Evolutionary conservation across 2,797 vertebrate genomes (phyloP), one percentile per base, ranked within the genome.

Genomic region (Lepus oiostolus): DNA sequence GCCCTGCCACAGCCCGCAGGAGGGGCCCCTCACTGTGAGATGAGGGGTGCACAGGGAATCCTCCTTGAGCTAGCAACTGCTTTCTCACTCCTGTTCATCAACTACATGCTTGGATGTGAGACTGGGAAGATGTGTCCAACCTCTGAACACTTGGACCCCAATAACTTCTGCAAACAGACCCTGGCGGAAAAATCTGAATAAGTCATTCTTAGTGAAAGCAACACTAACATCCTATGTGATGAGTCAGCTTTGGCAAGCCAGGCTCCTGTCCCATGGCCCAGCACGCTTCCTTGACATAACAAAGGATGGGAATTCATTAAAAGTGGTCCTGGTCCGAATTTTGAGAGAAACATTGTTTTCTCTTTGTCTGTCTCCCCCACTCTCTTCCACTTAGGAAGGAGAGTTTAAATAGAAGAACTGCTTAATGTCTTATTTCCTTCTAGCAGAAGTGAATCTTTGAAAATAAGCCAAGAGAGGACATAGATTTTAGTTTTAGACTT

Each of bases 171-270:
- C 16, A 90, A 85, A 52, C 60, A 93, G 58, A 70, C 12, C 32
- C 85, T 92, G 80, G 67, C 28, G 80, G 74, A 89, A 52, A 58
- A 47, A 93, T 74, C 70, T 17, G 75, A 90, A 88, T 75, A 85
- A 47, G 54, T 60, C 60, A 85, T 76, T 90, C 85, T 86, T 81
- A 52, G 47, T 42, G 77, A 92, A 91, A 89, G 83, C 79, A 67
- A 42, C 87, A 83, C 21, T 26, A 22, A 6, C 19, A 30, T 21
- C 58, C 22, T 13, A 80, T 13, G 65, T 47, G 38, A 71, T 26
- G 82, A 30, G 47, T 28, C 19, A 10, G 75, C 88, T 75, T 30
- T n/a, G 24, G 22, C 50, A 58, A 94, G 70, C 24, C 83, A 82
- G 0, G 32, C 71, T 90, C 19, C 38, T 88, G 87, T 85, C 70